phyloP scores from a whole-genome alignment of 2,797 vertebrate species.

The Peromyscus aztecus region DNA sequence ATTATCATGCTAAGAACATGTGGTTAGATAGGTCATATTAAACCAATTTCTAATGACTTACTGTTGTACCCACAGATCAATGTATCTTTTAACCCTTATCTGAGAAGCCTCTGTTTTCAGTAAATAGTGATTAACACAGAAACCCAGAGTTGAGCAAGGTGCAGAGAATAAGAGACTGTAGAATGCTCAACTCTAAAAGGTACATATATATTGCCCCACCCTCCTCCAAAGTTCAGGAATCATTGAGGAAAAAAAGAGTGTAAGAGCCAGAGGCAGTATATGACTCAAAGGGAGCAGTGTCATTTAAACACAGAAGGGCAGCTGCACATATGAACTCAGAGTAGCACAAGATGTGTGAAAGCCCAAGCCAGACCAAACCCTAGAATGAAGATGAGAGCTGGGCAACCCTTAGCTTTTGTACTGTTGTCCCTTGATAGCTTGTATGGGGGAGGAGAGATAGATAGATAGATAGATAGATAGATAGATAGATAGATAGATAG shows the following conservation, averaged over 20 bases:
- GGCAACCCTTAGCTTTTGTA: neutral
- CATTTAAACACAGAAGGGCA: neutral
- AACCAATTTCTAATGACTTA: neutral
- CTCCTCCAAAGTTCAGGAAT: neutral
- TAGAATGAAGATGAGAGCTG: neutral
- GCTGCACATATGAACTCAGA: neutral
- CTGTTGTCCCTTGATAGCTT: neutral
- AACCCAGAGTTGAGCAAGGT: neutral
- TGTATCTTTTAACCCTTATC: neutral
- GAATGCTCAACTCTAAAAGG: neutral
- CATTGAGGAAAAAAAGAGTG: too few relatives aligned
- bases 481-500: too few relatives aligned
- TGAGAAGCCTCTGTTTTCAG: neutral
- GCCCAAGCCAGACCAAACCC: neutral
- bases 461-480: too few relatives aligned
- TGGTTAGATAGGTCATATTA: neutral
- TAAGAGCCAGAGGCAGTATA: neutral
- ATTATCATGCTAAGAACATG: neutral
- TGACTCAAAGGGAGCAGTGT: neutral
- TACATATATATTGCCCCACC: neutral
- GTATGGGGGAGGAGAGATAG: neutral
- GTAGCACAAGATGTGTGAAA: neutral
- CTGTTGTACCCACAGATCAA: neutral
- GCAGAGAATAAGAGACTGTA: neutral
- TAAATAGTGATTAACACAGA: neutral